Base-by-base conservation (phyloP, 1,140 invertebrate genomes). In the Streblospio benedicti region DNA sequence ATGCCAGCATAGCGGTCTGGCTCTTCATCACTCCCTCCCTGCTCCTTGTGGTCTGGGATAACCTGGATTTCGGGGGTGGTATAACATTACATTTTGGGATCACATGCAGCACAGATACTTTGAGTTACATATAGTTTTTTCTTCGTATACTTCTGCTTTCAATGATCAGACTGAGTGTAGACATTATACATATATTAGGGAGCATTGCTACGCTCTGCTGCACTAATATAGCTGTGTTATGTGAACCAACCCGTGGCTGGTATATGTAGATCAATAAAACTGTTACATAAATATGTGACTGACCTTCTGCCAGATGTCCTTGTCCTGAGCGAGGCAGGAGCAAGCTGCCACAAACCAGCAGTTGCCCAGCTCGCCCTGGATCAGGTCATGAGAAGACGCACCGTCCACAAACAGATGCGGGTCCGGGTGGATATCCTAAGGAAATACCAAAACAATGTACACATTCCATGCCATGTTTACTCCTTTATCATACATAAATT, bases 351-450 rank as follows among this genome's bases (percentile, higher is more conserved):
- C 20, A 25, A 63, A 50, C 63, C 63, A 64, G 35, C 63, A 64
- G 47, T 64, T 53, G 20, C 63, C 63, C 20, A 84, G 67, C 44
- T 78, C 78, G 28, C 83, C 84, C 67, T 85, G 84, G 33, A 75
- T 75, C 2, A 84, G 82, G 72, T 85, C 83, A 59, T 78, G 79
- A 23, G 77, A 74, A 65, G 76, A 79, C 9, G 77, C 77, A 23
- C 83, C 83, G 60, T 82, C 83, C 23, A 83, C 81, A 68, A 83
- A 81, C 52, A 83, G 67, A 43, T 76, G 75, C 3, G 82, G 82
- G 57, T 81, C 74, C n/a, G 72, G 70, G 67, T 76, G 76, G 33
- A 83, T 75, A 64, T 83, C 80, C 81, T 82, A 27, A n/a, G 18
- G 27, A 25, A 0, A 35, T n/a, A 59, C 53, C 25, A 52, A 25